These are phyloP conservation scores for Carterocephalus palaemon DNA, from an alignment of 2,888 invertebrate genomes.

Conservation along the genomic window DNA sequence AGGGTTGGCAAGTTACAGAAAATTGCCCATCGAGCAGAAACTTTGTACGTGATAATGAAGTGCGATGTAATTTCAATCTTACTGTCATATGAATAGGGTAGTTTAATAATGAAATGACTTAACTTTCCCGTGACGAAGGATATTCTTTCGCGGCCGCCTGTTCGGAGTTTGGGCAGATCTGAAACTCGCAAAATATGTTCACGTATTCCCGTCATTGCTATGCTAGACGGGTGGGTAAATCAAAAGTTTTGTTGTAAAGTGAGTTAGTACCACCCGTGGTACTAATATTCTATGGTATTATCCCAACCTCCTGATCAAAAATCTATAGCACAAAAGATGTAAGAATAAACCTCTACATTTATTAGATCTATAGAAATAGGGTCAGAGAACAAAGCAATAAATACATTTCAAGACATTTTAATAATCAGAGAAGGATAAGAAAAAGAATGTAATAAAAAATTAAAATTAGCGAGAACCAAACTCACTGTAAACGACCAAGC, in stretches of 20 bases:
- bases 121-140: background rate
- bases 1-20: constrained; percentile 53
- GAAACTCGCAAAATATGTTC: background rate
- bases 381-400: too few relatives aligned
- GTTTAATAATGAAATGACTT: background rate
- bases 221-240: background rate
- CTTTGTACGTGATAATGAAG: background rate
- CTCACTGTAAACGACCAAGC: constrained; percentile 9
- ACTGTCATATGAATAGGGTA: background rate
- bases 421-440: too few relatives aligned
- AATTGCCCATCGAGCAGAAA: constrained; percentile 37
- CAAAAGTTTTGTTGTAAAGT: too few relatives aligned
- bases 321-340: too few relatives aligned
- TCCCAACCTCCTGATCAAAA: too few relatives aligned
- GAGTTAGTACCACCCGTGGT: too few relatives aligned
- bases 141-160: too few relatives aligned
- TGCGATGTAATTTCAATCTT: constrained; percentile 3
- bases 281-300: too few relatives aligned
- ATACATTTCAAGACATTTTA: too few relatives aligned
- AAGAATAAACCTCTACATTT: too few relatives aligned
- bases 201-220: background rate
- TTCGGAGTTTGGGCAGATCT: background rate
- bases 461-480: constrained; percentile 17
- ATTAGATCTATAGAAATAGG: too few relatives aligned
- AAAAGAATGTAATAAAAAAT: too few relatives aligned